Percentiles rank a stretch among this genome's conserved stretches.
phyloP scores from a whole-genome alignment of 1,140 invertebrate species.

The Pteromalus puparum region DNA sequence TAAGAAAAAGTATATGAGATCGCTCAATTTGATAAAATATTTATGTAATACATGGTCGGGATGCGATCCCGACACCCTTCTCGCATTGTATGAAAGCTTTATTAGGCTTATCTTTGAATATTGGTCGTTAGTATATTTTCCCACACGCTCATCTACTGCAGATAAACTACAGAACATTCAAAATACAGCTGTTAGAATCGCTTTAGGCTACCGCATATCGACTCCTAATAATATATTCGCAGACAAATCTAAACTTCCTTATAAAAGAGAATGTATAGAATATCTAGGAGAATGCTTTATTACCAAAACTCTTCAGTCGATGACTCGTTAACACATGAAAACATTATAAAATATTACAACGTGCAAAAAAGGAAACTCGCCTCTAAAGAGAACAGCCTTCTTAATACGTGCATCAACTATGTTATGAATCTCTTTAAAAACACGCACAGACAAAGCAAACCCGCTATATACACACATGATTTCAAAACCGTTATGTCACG shows the following conservation, averaged over 20 bases:
- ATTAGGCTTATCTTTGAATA: no score
- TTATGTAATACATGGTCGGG: no score
- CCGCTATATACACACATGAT: background rate
- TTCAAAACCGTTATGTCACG: background rate
- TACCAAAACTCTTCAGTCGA: background rate
- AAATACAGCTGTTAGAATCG: background rate
- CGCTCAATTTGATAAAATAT: no score
- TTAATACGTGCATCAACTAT: background rate
- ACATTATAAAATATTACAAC: background rate
- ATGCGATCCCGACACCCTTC: no score
- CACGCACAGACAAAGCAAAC: background rate
- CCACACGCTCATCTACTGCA: no score
- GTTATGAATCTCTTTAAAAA: background rate
- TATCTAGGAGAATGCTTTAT: background rate
- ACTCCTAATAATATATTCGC: background rate
- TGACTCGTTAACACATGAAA: background rate
- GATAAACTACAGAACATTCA: no score
- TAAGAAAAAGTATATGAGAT: no score
- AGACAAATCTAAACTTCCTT: background rate
- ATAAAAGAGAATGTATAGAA: background rate
- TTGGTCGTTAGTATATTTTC: no score
- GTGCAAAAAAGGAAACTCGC: background rate
- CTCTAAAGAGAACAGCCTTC: background rate
- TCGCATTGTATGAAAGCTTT: no score
- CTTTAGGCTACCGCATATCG: background rate